Evolutionary conservation across 2,888 invertebrate species (phyloP), one percentile per base, ranked within the genome.

Genomic region (Ernsta delagoae): DNA sequence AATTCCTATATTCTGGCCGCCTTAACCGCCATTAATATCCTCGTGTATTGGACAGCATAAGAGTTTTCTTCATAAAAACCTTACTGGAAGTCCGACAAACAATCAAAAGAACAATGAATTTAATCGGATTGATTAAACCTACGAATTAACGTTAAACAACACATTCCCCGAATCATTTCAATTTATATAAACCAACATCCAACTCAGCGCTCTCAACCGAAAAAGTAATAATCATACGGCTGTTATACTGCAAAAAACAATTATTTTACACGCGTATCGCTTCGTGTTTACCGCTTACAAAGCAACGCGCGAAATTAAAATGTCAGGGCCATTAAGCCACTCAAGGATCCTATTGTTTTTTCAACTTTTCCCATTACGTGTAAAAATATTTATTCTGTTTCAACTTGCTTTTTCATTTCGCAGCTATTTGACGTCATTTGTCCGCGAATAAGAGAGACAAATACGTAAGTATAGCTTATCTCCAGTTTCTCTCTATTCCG

Each of bases 221-320:
- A 50, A 59, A 50, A 36, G 36, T 48, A 57, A 57, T 36, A 57
- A 57, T 64, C 57, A 57, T 34, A 57, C 31, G 57, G 9, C 34
- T 39, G 39, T 39, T 31, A 31, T 31, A 7, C 12, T 45, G 9
- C 12, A 65, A 54, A 61, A 24, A 50, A 39, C 59, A 48, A 36
- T 65, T 59, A 59, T 16, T 36, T 59, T 65, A 9, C 48, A 59
- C 59, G 59, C 36, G 39, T 65, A 56, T 64, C 50, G 41, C 41
- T 50, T 59, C 31, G 8, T 39, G 16, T 39, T 59, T 50, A 8
- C 34, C 16, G 11, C 16, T 31, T 50, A 66, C 31, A 41, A 53
- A 66, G 60, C 48, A 34, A 60, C 11, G 66, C 66, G 66, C 53
- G 60, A 66, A 66, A 66, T 66, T 60, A 60, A 65, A 66, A 59